Percentiles rank a stretch among this genome's conserved stretches.
Conservation (phyloP, 2,888 invertebrate species). For the Dione vanillae region DNA sequence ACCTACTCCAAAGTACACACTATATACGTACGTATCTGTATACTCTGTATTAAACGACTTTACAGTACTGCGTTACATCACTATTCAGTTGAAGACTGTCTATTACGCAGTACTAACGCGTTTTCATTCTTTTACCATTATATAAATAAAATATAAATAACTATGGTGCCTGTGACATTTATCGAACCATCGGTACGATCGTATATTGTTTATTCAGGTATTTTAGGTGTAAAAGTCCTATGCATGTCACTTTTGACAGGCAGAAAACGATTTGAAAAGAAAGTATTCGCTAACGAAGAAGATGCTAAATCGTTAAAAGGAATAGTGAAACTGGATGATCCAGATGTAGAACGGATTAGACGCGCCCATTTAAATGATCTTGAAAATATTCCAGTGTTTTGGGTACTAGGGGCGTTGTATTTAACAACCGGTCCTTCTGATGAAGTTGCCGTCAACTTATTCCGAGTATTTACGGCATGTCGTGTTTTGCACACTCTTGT, state of each 20-base stretch:
- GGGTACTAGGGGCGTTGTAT: slow-evolving; percentile 80
- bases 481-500: slow-evolving; percentile 85
- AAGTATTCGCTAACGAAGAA: slow-evolving; percentile 68
- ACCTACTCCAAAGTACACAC: background rate
- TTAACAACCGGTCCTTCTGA: slow-evolving; percentile 76
- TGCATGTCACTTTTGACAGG: slow-evolving; percentile 57
- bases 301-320: slow-evolving; percentile 57
- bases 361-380: slow-evolving; percentile 88
- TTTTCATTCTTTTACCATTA: background rate
- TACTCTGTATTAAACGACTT: background rate
- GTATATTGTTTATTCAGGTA: slow-evolving; percentile 58
- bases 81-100: slow-evolving; percentile 1
- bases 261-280: slow-evolving; percentile 56
- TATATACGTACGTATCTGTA: background rate
- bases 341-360: slow-evolving; percentile 69
- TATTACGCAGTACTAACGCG: slow-evolving; percentile 10
- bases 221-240: slow-evolving; percentile 62
- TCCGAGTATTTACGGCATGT: slow-evolving; percentile 74
- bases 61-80: background rate
- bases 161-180: slow-evolving; percentile 54
- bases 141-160: slow-evolving; percentile 19
- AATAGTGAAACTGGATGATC: slow-evolving; percentile 65
- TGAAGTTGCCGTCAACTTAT: slow-evolving; percentile 49
- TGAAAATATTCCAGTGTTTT: slow-evolving; percentile 87
- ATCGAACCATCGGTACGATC: slow-evolving; percentile 60